Base-by-base conservation (phyloP, 2,797 vertebrate species). In the Betta splendens region DNA sequence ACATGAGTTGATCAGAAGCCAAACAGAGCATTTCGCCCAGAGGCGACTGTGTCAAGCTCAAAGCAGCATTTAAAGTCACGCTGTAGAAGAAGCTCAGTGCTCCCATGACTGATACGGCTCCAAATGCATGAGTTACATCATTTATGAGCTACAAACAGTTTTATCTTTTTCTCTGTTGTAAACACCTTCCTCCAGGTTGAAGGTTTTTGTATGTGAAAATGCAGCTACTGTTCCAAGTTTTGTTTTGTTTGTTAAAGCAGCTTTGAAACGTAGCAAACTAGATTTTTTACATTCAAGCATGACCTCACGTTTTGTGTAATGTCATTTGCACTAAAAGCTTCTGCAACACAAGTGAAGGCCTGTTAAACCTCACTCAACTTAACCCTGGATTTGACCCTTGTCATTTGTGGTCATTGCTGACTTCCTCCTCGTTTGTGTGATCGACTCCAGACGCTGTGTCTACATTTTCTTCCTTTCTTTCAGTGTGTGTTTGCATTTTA, bases 1-100 rank as follows among this genome's bases (percentile, higher is more conserved):
- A 64, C 47, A 38, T 69, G 22, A 4, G 21, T 69, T 77, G 79
- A 84, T 85, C 74, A 23, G 25, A 63, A 69, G 25, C 31, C 38
- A 80, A 75, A 78, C 52, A 74, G 1, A 40, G 1, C 15, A 28
- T 71, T 80, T 81, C 37, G 58, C 48, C 72, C 42, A 50, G 21
- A 55, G 8, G 7, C 28, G n/a, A n/a, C n/a, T n/a, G n/a, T n/a
- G n/a, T n/a, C n/a, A n/a, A n/a, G n/a, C n/a, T n/a, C n/a, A n/a
- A n/a, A n/a, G n/a, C n/a, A n/a, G n/a, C n/a, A n/a, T n/a, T n/a
- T n/a, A n/a, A n/a, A n/a, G n/a, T n/a, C n/a, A n/a, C n/a, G n/a
- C n/a, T n/a, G n/a, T n/a, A n/a, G n/a, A n/a, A n/a, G n/a, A n/a
- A n/a, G n/a, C n/a, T n/a, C n/a, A n/a, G n/a, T n/a, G n/a, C n/a